Base-by-base conservation (phyloP, 2,113 vertebrate genomes). In the Podocnemis expansa region DNA sequence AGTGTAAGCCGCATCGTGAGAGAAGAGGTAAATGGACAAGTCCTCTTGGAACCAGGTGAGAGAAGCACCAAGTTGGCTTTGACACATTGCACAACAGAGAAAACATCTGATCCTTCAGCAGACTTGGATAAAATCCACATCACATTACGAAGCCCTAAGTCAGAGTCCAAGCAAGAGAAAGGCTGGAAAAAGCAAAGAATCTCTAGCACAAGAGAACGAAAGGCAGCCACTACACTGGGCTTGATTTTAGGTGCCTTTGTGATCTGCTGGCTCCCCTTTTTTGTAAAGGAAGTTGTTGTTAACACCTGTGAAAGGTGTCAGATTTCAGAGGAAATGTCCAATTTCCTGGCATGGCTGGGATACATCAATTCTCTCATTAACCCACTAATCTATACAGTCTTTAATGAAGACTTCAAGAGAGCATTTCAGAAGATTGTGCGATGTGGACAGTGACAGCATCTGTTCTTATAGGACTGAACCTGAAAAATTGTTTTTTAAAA, bases 321-420 rank as follows among this genome's bases (percentile, higher is more conserved):
- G 63, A 99, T 98, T 93, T 99, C 99, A n/a, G 97, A 98, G 91
- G 98, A 99, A 96, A 98, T 99, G 97, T 98, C 98, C 81, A 99
- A 99, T 97, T 99, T 99, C 97, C 98, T 99, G 91, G 98, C 99
- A 10, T 99, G 99, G 99, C 96, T 99, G 96, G 99, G 99, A 34
- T 99, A 99, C 96, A 98, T 99, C 89, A 99, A 99, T 98, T 99
- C 99, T 10, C 99, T 99, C 78, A 99, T 99, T 97, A 99, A 99
- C 95, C 99, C 99, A 31, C 98, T 99, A 88, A 99, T 99, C 97
- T 99, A 99, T 96, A 99, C 99, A 84, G 99, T 99, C 94, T 99
- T 99, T 97, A 99, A 99, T 95, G 99, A 99, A 97, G 99, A 99
- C 97, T 99, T 99, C 96, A 99, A 99, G 96, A 99, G 99, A 97